These are phyloP conservation scores for Glaucopsyche alexis DNA, from an alignment of 2,888 invertebrate genomes.

Conservation along the genomic window DNA sequence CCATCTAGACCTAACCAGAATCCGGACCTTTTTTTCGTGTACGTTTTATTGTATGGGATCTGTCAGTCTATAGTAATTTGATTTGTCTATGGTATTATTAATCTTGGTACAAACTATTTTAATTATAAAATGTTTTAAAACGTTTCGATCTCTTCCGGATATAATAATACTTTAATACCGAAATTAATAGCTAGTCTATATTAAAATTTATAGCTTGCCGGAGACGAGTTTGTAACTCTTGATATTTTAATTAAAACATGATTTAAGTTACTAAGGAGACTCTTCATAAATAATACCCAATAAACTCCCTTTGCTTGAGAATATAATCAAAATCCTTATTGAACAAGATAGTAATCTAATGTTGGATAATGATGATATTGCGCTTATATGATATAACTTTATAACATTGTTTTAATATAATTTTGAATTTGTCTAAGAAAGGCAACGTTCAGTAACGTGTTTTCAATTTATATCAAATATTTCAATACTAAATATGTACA, in stretches of 20 bases:
- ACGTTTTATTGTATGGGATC: too few relatives aligned
- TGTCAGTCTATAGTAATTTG: too few relatives aligned
- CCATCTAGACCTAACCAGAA: too few relatives aligned
- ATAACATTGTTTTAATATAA: background rate
- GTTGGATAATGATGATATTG: background rate
- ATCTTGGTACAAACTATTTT: too few relatives aligned
- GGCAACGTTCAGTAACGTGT: too few relatives aligned
- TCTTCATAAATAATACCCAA: conserved; percentile 13
- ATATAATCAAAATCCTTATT: conserved; percentile 8
- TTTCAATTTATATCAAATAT: too few relatives aligned
- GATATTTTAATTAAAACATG: conserved; percentile 17
- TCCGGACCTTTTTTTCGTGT: too few relatives aligned
- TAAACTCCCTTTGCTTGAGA: background rate
- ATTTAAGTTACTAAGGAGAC: conserved; percentile 4
- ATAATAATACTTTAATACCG: background rate
- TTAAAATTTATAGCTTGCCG: background rate
- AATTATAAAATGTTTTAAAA: background rate
- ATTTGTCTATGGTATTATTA: too few relatives aligned
- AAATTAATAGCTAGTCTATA: background rate
- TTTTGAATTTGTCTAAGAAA: too few relatives aligned
- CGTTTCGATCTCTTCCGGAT: background rate
- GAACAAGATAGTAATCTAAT: conserved; percentile 2
- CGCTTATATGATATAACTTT: background rate
- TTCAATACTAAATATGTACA: too few relatives aligned
- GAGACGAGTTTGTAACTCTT: conserved; percentile 4